phyloP scores from a whole-genome alignment of 2,888 invertebrate species.

The Mythimna impura region DNA sequence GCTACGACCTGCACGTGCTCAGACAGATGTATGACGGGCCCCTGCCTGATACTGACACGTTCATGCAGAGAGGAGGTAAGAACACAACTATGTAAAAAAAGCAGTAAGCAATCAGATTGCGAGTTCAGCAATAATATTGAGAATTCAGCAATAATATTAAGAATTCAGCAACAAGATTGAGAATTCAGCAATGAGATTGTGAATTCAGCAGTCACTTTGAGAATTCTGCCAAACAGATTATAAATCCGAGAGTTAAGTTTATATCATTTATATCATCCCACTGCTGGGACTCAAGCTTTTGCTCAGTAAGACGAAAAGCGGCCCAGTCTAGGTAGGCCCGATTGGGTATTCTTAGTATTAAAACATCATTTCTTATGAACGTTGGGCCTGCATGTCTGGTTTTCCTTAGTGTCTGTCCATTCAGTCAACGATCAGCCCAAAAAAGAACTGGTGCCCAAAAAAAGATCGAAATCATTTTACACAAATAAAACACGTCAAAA shows the following conservation, averaged over 20 bases:
- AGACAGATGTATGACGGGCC: slow-evolving; percentile 92
- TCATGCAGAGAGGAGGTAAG: slow-evolving; percentile 88
- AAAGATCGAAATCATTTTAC: not conserved
- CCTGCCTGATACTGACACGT: slow-evolving; percentile 88
- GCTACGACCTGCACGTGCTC: slow-evolving; percentile 96
- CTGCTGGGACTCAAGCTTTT: too few species aligned
- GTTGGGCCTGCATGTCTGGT: too few species aligned
- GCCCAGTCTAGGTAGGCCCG: too few species aligned
- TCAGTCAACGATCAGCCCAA: not conserved
- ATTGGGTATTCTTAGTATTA: too few species aligned
- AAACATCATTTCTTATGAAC: too few species aligned
- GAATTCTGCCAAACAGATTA: not conserved
- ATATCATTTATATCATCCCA: too few species aligned
- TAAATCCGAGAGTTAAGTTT: not conserved
- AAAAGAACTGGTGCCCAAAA: not conserved
- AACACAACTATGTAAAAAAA: not conserved
- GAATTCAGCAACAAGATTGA: not conserved
- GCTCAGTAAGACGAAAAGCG: not conserved
- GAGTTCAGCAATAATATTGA: not conserved
- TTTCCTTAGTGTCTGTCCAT: too few species aligned
- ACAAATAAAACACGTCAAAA: not conserved
- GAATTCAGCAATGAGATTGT: not conserved
- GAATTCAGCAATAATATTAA: not conserved
- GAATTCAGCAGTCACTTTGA: not conserved
- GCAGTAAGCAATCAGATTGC: not conserved